These are phyloP conservation scores for Drosophila pseudotalamancana DNA, from an alignment of 2,888 invertebrate genomes.

Conservation along the genomic window DNA sequence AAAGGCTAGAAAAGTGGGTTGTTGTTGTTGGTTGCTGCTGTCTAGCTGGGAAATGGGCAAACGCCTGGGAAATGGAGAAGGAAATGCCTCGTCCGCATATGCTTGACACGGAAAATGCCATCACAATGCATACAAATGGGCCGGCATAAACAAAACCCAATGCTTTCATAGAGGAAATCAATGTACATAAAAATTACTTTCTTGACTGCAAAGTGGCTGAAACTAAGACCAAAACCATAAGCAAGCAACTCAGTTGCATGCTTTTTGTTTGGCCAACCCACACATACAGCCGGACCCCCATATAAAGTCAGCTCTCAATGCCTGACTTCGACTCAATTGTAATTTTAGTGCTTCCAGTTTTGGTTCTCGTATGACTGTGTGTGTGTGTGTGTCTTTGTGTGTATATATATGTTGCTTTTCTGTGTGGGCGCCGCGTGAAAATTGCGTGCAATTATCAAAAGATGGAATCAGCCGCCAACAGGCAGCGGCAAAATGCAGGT, in stretches of 20 bases:
- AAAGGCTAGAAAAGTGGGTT: slow-evolving; percentile 64
- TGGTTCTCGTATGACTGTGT: not conserved
- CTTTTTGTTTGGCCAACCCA: slow-evolving; percentile 25
- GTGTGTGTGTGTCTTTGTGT: not conserved
- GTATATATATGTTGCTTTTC: no score
- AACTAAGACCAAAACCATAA: slow-evolving; percentile 23
- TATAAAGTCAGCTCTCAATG: slow-evolving; percentile 49
- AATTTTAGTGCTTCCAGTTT: slow-evolving; percentile 34
- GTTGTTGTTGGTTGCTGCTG: slow-evolving; percentile 31
- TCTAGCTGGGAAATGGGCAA: slow-evolving; percentile 52
- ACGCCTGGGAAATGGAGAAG: slow-evolving; percentile 58
- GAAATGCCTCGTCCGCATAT: slow-evolving; percentile 63
- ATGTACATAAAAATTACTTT: slow-evolving; percentile 61
- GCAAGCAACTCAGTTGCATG: slow-evolving; percentile 19
- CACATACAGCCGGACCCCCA: slow-evolving; percentile 24
- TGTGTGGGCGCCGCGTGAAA: slow-evolving; percentile 69
- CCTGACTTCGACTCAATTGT: slow-evolving; percentile 42
- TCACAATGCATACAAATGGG: slow-evolving; percentile 63
- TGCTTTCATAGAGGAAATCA: slow-evolving; percentile 45
- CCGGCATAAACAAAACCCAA: not conserved
- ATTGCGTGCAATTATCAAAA: slow-evolving; percentile 74
- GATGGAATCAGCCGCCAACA: slow-evolving; percentile 70
- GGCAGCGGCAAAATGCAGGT: slow-evolving; percentile 23
- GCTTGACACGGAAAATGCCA: slow-evolving; percentile 73
- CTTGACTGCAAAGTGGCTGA: slow-evolving; percentile 43